A percentile compares a stretch with the other conserved stretches of the same genome.
Conservation (phyloP, 2,113 vertebrate genomes). For the Neoarius graeffei region DNA sequence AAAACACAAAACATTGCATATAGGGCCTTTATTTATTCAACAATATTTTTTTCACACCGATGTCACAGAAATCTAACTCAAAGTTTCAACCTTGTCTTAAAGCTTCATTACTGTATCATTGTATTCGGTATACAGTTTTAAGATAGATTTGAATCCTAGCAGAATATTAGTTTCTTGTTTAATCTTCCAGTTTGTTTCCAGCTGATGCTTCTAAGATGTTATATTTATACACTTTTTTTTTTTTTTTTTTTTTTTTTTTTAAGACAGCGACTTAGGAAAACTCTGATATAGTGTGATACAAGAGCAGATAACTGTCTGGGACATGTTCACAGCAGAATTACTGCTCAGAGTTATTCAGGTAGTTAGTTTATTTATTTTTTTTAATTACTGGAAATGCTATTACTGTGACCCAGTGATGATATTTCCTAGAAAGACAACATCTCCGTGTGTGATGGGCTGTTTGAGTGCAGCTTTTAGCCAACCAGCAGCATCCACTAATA, state of each 20-base stretch:
- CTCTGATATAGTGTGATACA: background rate
- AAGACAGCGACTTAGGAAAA: too few relatives aligned
- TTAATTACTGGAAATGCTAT: constrained; percentile 1
- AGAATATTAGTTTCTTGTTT: background rate
- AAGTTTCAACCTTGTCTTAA: too few relatives aligned
- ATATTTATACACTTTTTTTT: too few relatives aligned
- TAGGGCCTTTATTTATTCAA: too few relatives aligned
- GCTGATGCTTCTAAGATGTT: background rate
- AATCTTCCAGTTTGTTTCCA: background rate
- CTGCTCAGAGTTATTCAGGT: background rate
- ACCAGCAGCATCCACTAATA: background rate
- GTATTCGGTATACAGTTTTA: background rate
- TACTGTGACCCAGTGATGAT: background rate
- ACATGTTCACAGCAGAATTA: background rate
- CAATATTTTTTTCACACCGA: too few relatives aligned
- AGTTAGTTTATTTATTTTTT: background rate
- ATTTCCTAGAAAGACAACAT: background rate
- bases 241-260: too few relatives aligned
- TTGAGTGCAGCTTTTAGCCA: background rate
- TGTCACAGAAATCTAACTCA: too few relatives aligned
- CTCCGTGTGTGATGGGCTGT: background rate
- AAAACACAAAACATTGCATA: too few relatives aligned
- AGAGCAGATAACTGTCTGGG: background rate
- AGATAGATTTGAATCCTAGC: background rate
- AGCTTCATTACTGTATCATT: background rate